Conservation (phyloP, 2,888 invertebrate genomes). For the Protophormia terraenovae region DNA sequence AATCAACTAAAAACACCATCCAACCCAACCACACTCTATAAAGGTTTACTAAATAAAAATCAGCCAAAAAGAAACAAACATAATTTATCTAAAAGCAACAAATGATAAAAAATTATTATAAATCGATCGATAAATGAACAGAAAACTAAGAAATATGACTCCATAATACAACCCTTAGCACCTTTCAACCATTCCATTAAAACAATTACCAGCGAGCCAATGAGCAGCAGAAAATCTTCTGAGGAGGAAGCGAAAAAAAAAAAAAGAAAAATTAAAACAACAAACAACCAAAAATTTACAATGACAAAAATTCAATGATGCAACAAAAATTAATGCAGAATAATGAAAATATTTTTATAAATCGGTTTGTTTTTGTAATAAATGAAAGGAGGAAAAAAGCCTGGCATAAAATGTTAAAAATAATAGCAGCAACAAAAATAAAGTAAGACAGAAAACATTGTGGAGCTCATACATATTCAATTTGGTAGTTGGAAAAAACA, state of each 20-base stretch:
- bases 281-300: slow-evolving; percentile 15
- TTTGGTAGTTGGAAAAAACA: background rate
- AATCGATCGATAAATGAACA: slow-evolving; percentile 43
- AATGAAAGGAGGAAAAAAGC: slow-evolving; percentile 11
- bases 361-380: slow-evolving; percentile 58
- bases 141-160: background rate
- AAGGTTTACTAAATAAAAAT: background rate
- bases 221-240: background rate
- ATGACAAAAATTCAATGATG: slow-evolving; percentile 64
- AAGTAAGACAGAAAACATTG: background rate
- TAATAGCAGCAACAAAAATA: background rate
- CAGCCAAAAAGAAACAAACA: background rate
- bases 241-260: too few relatives aligned
- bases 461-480: slow-evolving; percentile 26
- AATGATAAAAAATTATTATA: background rate
- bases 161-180: background rate
- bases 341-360: slow-evolving; percentile 67
- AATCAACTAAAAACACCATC: background rate
- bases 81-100: background rate
- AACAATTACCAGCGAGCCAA: background rate
- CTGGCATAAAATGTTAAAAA: slow-evolving; percentile 3
- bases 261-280: background rate
- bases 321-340: slow-evolving; percentile 65
- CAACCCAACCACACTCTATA: background rate
- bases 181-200: background rate